A percentile compares a stretch with the other conserved stretches of the same genome.
Conservation (phyloP, 2,797 vertebrate species). For the Heteromormyrus szaboi region DNA sequence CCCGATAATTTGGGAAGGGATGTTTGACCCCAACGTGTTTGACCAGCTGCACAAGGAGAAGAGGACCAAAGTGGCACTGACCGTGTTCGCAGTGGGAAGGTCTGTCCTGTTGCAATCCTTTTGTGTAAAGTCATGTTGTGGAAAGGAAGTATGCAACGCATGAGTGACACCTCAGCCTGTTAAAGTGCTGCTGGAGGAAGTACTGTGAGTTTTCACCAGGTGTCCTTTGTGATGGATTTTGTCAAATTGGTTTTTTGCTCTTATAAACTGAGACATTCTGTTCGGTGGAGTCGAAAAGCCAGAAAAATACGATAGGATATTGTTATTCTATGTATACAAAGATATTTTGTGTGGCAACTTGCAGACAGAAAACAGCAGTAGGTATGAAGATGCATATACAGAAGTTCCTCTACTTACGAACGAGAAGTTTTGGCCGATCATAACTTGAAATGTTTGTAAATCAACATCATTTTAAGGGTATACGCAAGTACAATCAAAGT, state of each 20-base stretch:
- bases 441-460: too few species aligned
- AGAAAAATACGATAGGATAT: neutral
- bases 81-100: slow-evolving; percentile 64
- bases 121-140: neutral
- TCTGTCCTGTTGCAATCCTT: slow-evolving; percentile 33
- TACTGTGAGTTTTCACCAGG: neutral
- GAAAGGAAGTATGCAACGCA: neutral
- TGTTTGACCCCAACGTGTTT: slow-evolving; percentile 52
- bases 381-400: neutral
- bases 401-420: too few species aligned
- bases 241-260: neutral
- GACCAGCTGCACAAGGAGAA: slow-evolving; percentile 40
- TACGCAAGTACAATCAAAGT: too few species aligned
- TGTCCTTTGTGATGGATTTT: neutral
- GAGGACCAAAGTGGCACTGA: slow-evolving; percentile 53
- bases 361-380: neutral
- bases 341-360: neutral
- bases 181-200: neutral
- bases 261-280: neutral
- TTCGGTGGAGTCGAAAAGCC: neutral
- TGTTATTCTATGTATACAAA: neutral
- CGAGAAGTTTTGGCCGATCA: too few species aligned
- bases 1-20: slow-evolving; percentile 66
- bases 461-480: too few species aligned
- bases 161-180: neutral